A percentile compares a stretch with the other conserved stretches of the same genome.
phyloP scores from a whole-genome alignment of 2,797 vertebrate species.

The Sparidentex hasta region DNA sequence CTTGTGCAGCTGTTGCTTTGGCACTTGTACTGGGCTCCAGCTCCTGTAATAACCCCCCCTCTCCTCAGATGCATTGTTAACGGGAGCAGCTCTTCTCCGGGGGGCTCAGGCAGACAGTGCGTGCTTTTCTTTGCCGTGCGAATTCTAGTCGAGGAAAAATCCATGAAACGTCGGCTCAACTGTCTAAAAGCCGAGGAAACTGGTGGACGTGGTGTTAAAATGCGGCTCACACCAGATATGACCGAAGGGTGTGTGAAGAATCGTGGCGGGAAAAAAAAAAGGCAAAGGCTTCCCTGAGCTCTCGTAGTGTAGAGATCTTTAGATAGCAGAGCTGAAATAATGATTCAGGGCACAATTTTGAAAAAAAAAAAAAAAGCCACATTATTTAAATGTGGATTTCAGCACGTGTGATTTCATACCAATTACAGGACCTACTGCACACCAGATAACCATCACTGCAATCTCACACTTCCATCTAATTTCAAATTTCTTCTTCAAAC shows the following conservation, averaged over 20 bases:
- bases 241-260: constrained; percentile 25
- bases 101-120: neutral
- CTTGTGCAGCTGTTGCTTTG: constrained; percentile 64
- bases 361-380: neutral
- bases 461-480: constrained; percentile 12
- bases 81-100: constrained; percentile 2
- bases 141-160: neutral
- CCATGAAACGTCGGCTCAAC: neutral
- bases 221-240: constrained; percentile 12
- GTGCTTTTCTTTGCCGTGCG: constrained; percentile 9
- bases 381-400: constrained; percentile 9
- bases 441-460: neutral
- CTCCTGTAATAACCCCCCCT: constrained; percentile 44
- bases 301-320: neutral
- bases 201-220: neutral
- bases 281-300: constrained; percentile 3
- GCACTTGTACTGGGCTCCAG: constrained; percentile 41
- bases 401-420: neutral
- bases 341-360: neutral
- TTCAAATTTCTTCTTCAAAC: neutral
- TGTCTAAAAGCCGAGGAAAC: neutral
- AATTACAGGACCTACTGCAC: constrained; percentile 10
- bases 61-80: constrained; percentile 29
- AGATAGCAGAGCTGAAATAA: constrained; percentile 9
- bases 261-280: neutral